Base-by-base conservation (phyloP, 2,113 vertebrate genomes). In the Tricholaema leucomelas region DNA sequence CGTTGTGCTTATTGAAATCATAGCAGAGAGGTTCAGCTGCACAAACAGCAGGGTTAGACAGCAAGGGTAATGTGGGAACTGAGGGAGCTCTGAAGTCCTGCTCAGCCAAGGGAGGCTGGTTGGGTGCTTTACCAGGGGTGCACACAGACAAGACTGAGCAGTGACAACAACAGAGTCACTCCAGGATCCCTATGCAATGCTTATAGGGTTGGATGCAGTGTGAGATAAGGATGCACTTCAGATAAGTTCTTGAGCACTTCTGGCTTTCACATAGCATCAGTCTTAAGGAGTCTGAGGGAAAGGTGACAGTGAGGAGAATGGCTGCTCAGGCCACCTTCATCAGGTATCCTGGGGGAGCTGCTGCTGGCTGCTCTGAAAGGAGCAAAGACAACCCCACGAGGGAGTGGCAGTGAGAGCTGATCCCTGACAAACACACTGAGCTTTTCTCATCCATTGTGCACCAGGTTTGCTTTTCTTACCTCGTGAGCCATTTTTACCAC, bases 401-500 rank as follows among this genome's bases (percentile, higher is more conserved):
- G 54, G 8, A 0, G 0, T 5, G 42, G 38, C 25, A 33, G 19
- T 8, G 54, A 76, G 40, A 63, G 4, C 35, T 61, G 55, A 5
- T n/a, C 36, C 38, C 15, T 54, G 23, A 19, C 7, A 40, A 8
- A 5, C 38, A 48, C 28, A 1, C 0, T 10, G 52, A 85, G 50
- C 6, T 10, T 81, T 81, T 70, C 13, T 11, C 46, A 59, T 6
- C 31, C 24, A 4, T 2, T 11, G 10, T 14, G 6, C 46, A 33
- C 18, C 15, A 5, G 14, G 9, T 28, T 80, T 48, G 28, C 30
- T 33, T 59, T 55, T 13, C 60, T 59, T 54, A 15, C 40, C 31
- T 40, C 4, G 12, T 3, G 0, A 24, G 15, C 24, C 50, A 18
- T 81, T 81, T 48, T 44, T 20, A 19, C 30, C 21, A 40, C 46